Percentiles rank a stretch among this genome's conserved stretches.
Evolutionary conservation across 37 sponge, comb jelly and placozoan genomes (phyloP).

Genomic region (Ianthella basta): DNA sequence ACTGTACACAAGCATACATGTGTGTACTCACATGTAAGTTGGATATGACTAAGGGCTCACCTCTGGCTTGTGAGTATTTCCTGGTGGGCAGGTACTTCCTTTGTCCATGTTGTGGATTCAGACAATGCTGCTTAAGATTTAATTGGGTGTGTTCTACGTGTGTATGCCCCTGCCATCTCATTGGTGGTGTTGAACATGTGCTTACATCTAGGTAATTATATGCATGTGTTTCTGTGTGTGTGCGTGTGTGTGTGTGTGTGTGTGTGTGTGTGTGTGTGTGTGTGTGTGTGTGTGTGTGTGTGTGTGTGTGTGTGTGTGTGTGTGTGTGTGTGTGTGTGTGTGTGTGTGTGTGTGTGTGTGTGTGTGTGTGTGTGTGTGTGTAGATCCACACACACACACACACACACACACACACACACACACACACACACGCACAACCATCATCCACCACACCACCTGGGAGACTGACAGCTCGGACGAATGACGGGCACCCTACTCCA

Average conservation of each 20-base stretch:
- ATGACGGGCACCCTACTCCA: too few relatives aligned
- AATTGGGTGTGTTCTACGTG: slow-evolving; percentile 22
- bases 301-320: slow-evolving; percentile 9
- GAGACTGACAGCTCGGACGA: too few relatives aligned
- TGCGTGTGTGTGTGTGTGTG: slow-evolving; percentile 27
- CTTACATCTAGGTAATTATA: not conserved
- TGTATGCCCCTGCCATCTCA: not conserved
- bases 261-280: slow-evolving; percentile 5
- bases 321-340: not conserved
- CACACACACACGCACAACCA: not conserved
- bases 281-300: not conserved
- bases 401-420: not conserved
- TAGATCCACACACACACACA: not conserved
- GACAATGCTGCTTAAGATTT: too few relatives aligned
- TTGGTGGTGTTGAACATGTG: not conserved
- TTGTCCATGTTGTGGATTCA: too few relatives aligned
- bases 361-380: not conserved
- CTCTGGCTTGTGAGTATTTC: too few relatives aligned
- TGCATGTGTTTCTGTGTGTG: slow-evolving; percentile 35
- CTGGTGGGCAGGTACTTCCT: too few relatives aligned
- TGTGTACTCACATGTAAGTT: too few relatives aligned
- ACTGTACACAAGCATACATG: too few relatives aligned
- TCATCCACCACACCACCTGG: not conserved
- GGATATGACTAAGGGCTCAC: too few relatives aligned
- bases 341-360: not conserved